Evolutionary conservation across 1,140 invertebrate genomes (phyloP), one percentile per base, ranked within the genome.

Genomic region (Drosophila aff.): DNA sequence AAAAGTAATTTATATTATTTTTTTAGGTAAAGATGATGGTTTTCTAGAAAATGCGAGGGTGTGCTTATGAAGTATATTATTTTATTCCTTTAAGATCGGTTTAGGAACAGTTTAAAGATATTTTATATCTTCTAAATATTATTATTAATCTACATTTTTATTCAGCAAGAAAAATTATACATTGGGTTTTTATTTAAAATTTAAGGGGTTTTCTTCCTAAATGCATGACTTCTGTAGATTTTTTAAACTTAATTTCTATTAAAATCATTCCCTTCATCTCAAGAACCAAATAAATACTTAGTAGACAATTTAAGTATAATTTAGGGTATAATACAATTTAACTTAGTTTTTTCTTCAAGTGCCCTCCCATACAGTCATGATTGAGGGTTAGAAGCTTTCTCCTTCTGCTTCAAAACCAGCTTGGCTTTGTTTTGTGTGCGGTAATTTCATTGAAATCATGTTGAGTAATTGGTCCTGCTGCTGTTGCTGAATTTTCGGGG

Each of bases 391-490:
- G 76, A 57, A 57, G 36, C 79, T 76, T 36, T 76, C 53, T 62
- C 47, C 74, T 77, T 59, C 49, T 23, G 23, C 23, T 23, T 23
- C 23, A 26, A 79, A 57, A 60, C 62, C 67, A 64, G 75, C 65
- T 65, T 68, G 57, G 57, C 52, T 63, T 67, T 72, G 66, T 77
- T 82, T 76, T 64, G 67, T 63, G 65, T 72, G 52, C 65, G 87
- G 87, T 90, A 92, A 90, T 92, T 92, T 90, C 89, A 92, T 91
- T 91, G 91, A 92, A 92, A 92, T 92, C 85, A 92, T 92, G 91
- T 92, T 92, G 91, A 92, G 91, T 92, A 92, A 92, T 92, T 92
- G 91, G 87, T 73, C 31, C 46, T 66, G 44, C 64, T 49, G 77
- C 75, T 78, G 74, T 55, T 71, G 69, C 78, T 46, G 38, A 71